Base-by-base conservation (phyloP, 23 tunicate genomes). In the Ascidia mentula region DNA sequence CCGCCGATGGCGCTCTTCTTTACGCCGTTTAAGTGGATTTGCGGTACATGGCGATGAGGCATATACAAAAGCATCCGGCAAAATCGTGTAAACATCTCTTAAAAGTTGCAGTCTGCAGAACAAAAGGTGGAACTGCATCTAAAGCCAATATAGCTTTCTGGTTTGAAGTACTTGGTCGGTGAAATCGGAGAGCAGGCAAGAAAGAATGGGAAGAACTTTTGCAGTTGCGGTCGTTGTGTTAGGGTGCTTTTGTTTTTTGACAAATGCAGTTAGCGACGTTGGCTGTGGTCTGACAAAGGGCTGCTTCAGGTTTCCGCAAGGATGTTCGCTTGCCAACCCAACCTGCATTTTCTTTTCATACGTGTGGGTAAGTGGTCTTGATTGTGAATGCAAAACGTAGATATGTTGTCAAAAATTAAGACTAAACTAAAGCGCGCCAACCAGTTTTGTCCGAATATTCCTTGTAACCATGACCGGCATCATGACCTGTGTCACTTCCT, bases 291-390 rank as follows among this genome's bases (percentile, higher is more conserved):
- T 13, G 20, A 53, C 83, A 34, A 82, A 82, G 34, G 40, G 34
- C 24, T 82, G 85, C 78, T 40, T 82, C 31, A 34, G 31, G 36
- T 73, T 73, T 26, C 87, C 87, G 0, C 0, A 36, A 34, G 70
- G 38, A 17, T 83, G 87, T 59, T 34, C 20, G 31, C 73, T 46
- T 20, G 22, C 72, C 0, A 70, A 76, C 38, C 40, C 80, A 18
- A 34, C 75, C 31, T 83, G 87, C 39, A 17, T 75, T 34, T 75
- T 83, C 53, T 83, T 83, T 69, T 74, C 87, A 26, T 83, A 38
- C 30, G 32, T 28, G 13, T 36, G 75, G 71, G 87, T 83, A 72
- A 72, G 75, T 72, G 20, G 28, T n/a, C n/a, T n/a, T n/a, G n/a
- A n/a, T n/a, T n/a, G n/a, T n/a, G n/a, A n/a, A n/a, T n/a, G n/a